A percentile compares a stretch with the other conserved stretches of the same genome.
Conservation (phyloP, 2,797 vertebrate species). For the Pseudomugil gertrudae region DNA sequence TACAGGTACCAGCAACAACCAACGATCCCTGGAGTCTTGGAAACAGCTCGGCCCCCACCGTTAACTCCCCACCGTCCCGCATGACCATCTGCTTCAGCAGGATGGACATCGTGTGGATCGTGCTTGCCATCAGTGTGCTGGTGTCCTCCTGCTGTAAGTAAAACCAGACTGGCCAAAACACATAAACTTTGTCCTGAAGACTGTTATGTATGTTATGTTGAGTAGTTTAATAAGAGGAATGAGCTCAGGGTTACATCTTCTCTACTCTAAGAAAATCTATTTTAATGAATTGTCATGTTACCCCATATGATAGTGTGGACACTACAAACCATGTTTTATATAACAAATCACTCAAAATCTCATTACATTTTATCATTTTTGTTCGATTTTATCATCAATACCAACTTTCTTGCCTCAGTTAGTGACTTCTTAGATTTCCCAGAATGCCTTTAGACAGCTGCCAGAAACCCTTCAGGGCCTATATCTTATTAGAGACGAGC, state of each 20-base stretch:
- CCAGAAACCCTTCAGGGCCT: slow-evolving; percentile 8
- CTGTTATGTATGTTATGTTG: not conserved
- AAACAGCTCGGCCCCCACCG: slow-evolving; percentile 88
- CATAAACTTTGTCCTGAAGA: not conserved
- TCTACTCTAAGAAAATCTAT: no score
- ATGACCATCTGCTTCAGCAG: slow-evolving; percentile 92
- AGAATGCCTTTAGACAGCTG: slow-evolving; percentile 13
- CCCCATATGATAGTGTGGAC: not conserved
- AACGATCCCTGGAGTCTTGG: slow-evolving; percentile 82
- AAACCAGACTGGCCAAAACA: not conserved
- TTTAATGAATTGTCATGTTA: no score
- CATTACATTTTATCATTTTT: not conserved
- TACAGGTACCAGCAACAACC: slow-evolving; percentile 88
- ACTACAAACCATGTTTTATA: not conserved
- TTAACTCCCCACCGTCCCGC: slow-evolving; percentile 83
- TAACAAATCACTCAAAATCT: not conserved
- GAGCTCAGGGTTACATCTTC: no score
- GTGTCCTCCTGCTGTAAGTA: slow-evolving; percentile 98
- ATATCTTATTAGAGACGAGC: slow-evolving; percentile 7
- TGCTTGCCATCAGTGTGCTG: slow-evolving; percentile 94
- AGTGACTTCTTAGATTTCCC: slow-evolving; percentile 2
- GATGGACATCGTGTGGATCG: slow-evolving; percentile 97
- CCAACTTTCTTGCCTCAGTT: slow-evolving; percentile 1
- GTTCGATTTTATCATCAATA: slow-evolving; percentile 4
- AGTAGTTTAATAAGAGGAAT: no score